These are phyloP conservation scores for Habrosyne pyritoides DNA, from an alignment of 2,888 invertebrate species.

Conservation along the genomic window DNA sequence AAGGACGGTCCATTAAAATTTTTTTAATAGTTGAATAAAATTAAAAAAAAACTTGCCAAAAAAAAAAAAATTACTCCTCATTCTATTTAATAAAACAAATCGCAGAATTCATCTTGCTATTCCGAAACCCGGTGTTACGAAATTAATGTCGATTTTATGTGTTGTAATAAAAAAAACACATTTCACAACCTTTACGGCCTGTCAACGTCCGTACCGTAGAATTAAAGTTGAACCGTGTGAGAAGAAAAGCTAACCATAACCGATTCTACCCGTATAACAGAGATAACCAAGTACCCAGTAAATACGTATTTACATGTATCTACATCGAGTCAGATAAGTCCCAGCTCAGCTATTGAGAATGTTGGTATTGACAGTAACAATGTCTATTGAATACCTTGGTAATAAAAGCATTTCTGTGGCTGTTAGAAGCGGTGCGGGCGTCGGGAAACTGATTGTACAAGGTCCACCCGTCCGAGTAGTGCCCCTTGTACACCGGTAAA, in stretches of 20 bases:
- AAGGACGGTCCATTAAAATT: no score
- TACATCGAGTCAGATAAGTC: slow-evolving; percentile 49
- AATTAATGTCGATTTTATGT: slow-evolving; percentile 41
- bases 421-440: slow-evolving; percentile 16
- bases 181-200: slow-evolving; percentile 49
- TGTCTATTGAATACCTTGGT: slow-evolving; percentile 46
- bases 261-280: slow-evolving; percentile 19
- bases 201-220: slow-evolving; percentile 30
- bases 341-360: slow-evolving; percentile 41
- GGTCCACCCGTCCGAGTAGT: slow-evolving; percentile 24
- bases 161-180: slow-evolving; percentile 45
- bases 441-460: slow-evolving; percentile 28
- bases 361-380: slow-evolving; percentile 47
- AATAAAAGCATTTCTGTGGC: slow-evolving; percentile 42
- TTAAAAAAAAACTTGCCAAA: no score
- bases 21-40: no score
- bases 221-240: slow-evolving; percentile 21
- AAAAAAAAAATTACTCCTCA: no score
- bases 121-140: slow-evolving; percentile 15
- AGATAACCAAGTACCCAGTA: slow-evolving; percentile 23
- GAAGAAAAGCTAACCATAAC: slow-evolving; percentile 20
- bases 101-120: not conserved
- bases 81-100: not conserved
- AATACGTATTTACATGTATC: slow-evolving; percentile 30
- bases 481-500: slow-evolving; percentile 49